A percentile compares a stretch with the other conserved stretches of the same genome.
phyloP scores from a whole-genome alignment of 2,797 vertebrate genomes.

The Sternarchorhynchus goeldii region DNA sequence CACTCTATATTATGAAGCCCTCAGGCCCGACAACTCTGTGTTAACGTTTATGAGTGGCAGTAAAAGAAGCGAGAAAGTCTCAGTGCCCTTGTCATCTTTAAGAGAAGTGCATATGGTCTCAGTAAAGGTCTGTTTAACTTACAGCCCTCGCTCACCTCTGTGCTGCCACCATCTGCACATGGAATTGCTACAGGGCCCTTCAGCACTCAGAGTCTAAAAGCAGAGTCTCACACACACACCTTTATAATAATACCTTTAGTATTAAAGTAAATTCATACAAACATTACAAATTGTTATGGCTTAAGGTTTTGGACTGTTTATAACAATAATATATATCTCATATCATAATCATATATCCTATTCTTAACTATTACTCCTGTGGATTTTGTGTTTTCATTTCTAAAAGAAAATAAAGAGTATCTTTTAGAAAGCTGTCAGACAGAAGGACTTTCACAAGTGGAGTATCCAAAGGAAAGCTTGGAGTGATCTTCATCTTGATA shows the following conservation, averaged over 20 bases:
- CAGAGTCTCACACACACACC: neutral
- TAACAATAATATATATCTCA: too few species aligned
- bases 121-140: constrained; percentile 46
- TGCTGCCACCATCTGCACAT: constrained; percentile 9
- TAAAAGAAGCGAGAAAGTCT: constrained; percentile 50
- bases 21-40: constrained; percentile 45
- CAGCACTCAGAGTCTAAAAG: neutral
- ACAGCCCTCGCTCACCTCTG: constrained; percentile 17
- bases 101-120: constrained; percentile 6
- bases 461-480: too few species aligned
- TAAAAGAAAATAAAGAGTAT: too few species aligned
- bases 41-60: constrained; percentile 43
- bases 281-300: too few species aligned
- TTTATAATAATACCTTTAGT: neutral
- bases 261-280: too few species aligned
- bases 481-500: too few species aligned
- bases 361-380: too few species aligned
- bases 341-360: too few species aligned
- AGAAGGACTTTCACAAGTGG: too few species aligned
- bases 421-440: too few species aligned
- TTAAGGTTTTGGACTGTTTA: too few species aligned
- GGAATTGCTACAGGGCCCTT: neutral
- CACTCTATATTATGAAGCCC: constrained; percentile 31
- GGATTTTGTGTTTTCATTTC: too few species aligned
- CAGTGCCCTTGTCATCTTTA: constrained; percentile 46